phyloP scores from a whole-genome alignment of 1,140 invertebrate genomes.

The Berghia stephanieae region DNA sequence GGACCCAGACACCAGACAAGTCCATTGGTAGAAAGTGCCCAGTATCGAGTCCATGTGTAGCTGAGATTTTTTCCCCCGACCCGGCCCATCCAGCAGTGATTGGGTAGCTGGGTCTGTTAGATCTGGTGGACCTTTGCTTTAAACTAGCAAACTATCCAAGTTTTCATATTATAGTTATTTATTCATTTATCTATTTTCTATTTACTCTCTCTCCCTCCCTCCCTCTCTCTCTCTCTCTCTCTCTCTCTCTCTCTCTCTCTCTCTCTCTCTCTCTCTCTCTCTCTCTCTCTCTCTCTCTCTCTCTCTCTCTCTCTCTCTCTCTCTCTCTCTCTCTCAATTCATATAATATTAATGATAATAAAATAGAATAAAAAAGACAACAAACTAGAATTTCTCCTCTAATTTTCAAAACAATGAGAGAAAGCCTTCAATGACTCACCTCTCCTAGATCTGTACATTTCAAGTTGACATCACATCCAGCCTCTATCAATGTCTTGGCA shows the following conservation, averaged over 20 bases:
- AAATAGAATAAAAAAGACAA: no score
- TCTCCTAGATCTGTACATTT: constrained; percentile 62
- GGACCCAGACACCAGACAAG: no score
- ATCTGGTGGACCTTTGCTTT: no score
- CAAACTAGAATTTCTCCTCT: background rate
- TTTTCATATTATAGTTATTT: background rate
- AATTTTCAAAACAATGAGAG: background rate
- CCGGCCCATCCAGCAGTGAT: no score
- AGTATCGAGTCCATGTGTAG: background rate
- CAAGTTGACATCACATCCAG: constrained; percentile 61
- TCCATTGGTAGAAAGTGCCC: background rate
- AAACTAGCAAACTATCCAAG: background rate
- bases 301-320: background rate
- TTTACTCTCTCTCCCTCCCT: background rate
- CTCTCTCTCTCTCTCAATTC: background rate
- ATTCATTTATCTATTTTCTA: background rate
- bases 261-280: background rate
- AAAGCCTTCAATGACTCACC: constrained; percentile 39
- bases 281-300: background rate
- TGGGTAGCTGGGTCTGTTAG: no score
- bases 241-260: background rate
- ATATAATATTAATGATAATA: no score
- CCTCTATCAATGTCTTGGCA: constrained; percentile 52
- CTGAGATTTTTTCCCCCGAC: no score
- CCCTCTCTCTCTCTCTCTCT: background rate